Base-by-base conservation (phyloP, 1,140 invertebrate species). In the Ostrea denselamellosa region DNA sequence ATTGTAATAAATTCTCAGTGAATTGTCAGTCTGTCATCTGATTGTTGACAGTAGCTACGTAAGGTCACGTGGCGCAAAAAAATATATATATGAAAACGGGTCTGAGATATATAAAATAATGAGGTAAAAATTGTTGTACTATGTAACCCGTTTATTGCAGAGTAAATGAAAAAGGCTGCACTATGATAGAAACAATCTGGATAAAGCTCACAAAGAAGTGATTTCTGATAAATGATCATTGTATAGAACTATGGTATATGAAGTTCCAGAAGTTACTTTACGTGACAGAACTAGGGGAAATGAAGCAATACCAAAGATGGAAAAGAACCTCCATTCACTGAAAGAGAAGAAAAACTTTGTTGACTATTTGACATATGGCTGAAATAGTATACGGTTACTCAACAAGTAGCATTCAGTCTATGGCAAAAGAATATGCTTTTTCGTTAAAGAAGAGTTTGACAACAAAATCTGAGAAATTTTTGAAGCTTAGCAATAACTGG, bases 351-450 rank as follows among this genome's bases (percentile, higher is more conserved):
- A 86, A 28, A 12, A 85, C 10, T 58, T 90, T 17, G 85, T 85
- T 0, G n/a, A 85, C 14, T 86, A 89, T 77, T 54, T 87, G 2
- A 28, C 71, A 90, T 28, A 87, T 89, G 71, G 87, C 83, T 53
- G n/a, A 77, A 1, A 88, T 88, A 68, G 85, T 87, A 9, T 88
- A 90, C 85, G 86, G 85, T 2, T 88, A 90, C 52, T 85, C 7
- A 25, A 88, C 81, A 34, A 5, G 34, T 44, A 52, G 54, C 4
- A 52, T 88, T 22, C 81, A 88, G 51, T 71, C 68, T 17, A 17
- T 85, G 25, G 87, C 65, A 81, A 54, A 8, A 53, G 87, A 90
- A 25, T 90, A 81, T 88, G 87, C 87, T 53, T 4, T 86, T 10
- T 87, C 85, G 17, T 53, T 62, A 56, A 58, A 86, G 8, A 89